Evolutionary conservation across 2,113 vertebrate genomes (phyloP).

Genomic region (Istiophorus platypterus): DNA sequence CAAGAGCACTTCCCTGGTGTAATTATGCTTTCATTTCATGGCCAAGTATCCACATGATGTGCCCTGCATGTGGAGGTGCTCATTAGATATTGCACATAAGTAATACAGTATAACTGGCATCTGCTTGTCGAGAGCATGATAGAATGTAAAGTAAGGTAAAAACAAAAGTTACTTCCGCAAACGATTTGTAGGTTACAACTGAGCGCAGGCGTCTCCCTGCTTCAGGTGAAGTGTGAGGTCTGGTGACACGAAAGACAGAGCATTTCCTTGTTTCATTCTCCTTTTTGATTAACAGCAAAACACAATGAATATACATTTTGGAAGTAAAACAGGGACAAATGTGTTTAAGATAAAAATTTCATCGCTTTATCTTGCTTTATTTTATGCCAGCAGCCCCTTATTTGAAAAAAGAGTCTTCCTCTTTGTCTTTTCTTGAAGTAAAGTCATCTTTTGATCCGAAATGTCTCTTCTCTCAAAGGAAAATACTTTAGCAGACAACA

Average conservation of each 20-base stretch:
- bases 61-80: conserved; percentile 65
- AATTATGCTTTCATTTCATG: conserved; percentile 83
- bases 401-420: not conserved
- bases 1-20: conserved; percentile 78
- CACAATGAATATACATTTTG: not conserved
- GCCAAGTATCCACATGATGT: conserved; percentile 78
- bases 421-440: not conserved
- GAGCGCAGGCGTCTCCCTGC: not conserved
- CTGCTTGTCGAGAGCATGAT: conserved; percentile 36
- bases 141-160: conserved; percentile 16
- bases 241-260: not conserved
- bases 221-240: not conserved
- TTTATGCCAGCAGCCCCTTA: not conserved
- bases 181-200: not conserved
- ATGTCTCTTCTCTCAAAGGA: conserved; percentile 25
- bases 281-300: not conserved
- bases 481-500: conserved; percentile 34
- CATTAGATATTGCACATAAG: conserved; percentile 66
- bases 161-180: conserved; percentile 14
- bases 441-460: conserved; percentile 23
- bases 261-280: not conserved
- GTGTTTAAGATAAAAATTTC: not conserved
- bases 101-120: conserved; percentile 53
- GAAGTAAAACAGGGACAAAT: not conserved
- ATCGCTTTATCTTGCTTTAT: not conserved